Percentiles rank a stretch among this genome's conserved stretches.
These are phyloP conservation scores for Hylyphantes graminicola DNA, from an alignment of 1,140 invertebrate genomes.

Conservation along the genomic window DNA sequence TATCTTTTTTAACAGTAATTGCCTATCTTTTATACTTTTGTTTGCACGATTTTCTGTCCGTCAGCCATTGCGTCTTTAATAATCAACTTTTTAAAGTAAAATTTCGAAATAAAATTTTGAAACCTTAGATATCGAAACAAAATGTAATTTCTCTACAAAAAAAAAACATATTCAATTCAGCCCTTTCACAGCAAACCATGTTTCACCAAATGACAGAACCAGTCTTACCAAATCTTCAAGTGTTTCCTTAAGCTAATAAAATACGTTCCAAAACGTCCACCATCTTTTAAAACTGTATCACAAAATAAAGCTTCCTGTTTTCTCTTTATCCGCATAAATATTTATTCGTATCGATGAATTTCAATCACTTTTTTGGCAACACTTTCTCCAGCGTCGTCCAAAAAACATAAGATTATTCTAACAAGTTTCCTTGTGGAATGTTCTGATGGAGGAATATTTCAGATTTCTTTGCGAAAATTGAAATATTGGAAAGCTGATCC, in stretches of 20 bases:
- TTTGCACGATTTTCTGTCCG: too few relatives aligned
- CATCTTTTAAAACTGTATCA: neutral
- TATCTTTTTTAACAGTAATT: too few relatives aligned
- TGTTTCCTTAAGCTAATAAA: slow-evolving; percentile 1
- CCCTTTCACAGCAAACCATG: neutral
- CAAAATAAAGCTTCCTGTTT: neutral
- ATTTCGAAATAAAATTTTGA: too few relatives aligned
- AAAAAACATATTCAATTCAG: neutral
- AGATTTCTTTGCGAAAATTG: too few relatives aligned
- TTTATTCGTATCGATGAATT: slow-evolving; percentile 39
- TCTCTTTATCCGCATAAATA: slow-evolving; percentile 27
- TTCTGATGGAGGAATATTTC: too few relatives aligned
- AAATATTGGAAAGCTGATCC: too few relatives aligned
- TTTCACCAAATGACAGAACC: neutral
- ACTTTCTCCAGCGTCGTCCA: neutral
- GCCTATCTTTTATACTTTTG: too few relatives aligned
- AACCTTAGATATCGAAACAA: too few relatives aligned
- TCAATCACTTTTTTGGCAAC: slow-evolving; percentile 15
- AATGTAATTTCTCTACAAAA: neutral
- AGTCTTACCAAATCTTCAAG: slow-evolving; percentile 6
- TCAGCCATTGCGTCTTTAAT: too few relatives aligned
- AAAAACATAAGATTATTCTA: slow-evolving; percentile 1
- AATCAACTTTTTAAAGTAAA: too few relatives aligned
- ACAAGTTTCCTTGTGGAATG: too few relatives aligned
- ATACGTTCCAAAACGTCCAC: neutral